Percentiles rank a stretch among this genome's conserved stretches.
Evolutionary conservation across 2,888 invertebrate species (phyloP).

Genomic region (Oscheius sp.): DNA sequence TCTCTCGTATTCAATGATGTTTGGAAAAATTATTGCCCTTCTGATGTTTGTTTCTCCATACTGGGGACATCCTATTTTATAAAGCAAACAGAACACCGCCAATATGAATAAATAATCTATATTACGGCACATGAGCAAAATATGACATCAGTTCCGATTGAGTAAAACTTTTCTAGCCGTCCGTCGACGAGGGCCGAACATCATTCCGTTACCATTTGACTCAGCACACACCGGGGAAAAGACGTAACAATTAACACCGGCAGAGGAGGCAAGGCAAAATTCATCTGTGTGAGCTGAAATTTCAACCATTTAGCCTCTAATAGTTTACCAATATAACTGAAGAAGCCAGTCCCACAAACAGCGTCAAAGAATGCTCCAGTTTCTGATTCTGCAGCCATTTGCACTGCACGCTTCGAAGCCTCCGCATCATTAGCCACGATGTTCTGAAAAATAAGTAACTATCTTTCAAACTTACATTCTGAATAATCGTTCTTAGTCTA

Average conservation of each 20-base stretch:
- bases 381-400: constrained; percentile 61
- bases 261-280: constrained; percentile 55
- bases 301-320: background rate
- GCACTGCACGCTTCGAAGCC: constrained; percentile 63
- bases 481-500: constrained; percentile 58
- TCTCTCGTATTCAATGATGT: too few relatives aligned
- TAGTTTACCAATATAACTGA: constrained; percentile 59
- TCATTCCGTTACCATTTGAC: background rate
- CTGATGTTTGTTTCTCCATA: too few relatives aligned
- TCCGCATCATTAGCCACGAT: constrained; percentile 60
- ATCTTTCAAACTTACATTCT: constrained; percentile 43
- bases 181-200: constrained; percentile 11
- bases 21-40: too few relatives aligned
- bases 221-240: constrained; percentile 54
- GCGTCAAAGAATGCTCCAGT: constrained; percentile 62
- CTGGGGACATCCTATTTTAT: background rate
- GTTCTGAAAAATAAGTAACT: constrained; percentile 37
- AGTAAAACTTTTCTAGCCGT: constrained; percentile 13
- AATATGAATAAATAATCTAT: constrained; percentile 23
- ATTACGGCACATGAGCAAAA: constrained; percentile 20
- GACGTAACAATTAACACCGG: constrained; percentile 66
- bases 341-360: constrained; percentile 70
- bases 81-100: background rate
- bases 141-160: constrained; percentile 28
- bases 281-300: constrained; percentile 66